Conservation (phyloP, 2,797 vertebrate genomes). For the Poliocrania exsul region DNA sequence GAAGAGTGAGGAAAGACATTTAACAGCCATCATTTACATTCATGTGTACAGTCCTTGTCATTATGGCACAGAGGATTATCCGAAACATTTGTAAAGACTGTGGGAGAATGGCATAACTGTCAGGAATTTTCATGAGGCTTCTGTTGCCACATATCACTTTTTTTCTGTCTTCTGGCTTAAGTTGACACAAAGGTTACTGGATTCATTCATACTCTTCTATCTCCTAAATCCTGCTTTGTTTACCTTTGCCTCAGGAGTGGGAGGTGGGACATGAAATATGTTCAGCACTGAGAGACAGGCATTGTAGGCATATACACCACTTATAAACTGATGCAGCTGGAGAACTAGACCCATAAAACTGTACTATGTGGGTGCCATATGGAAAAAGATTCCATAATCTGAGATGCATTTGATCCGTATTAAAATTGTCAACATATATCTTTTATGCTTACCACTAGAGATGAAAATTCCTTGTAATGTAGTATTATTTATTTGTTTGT, state of each 20-base stretch:
- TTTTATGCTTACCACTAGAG: background rate
- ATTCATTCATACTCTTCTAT: background rate
- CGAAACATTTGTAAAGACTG: constrained; percentile 10
- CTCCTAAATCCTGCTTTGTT: background rate
- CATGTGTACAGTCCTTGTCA: background rate
- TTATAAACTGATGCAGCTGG: constrained; percentile 34
- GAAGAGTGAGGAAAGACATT: background rate
- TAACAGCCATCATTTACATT: constrained; percentile 16
- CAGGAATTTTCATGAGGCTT: constrained; percentile 29
- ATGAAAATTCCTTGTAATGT: background rate
- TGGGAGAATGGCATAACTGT: constrained; percentile 27
- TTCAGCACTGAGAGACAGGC: background rate
- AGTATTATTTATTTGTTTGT: background rate
- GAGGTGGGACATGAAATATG: constrained; percentile 5
- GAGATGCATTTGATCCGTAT: background rate
- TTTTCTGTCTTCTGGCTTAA: background rate
- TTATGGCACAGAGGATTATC: background rate
- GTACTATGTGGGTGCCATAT: background rate
- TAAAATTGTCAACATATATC: background rate
- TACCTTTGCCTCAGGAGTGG: constrained; percentile 14
- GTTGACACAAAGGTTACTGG: background rate
- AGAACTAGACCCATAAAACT: constrained; percentile 13
- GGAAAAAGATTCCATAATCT: constrained; percentile 8
- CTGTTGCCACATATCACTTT: background rate
- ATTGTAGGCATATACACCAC: background rate